Base-by-base conservation (phyloP, 2,797 vertebrate genomes). In the Acanthis flammea region DNA sequence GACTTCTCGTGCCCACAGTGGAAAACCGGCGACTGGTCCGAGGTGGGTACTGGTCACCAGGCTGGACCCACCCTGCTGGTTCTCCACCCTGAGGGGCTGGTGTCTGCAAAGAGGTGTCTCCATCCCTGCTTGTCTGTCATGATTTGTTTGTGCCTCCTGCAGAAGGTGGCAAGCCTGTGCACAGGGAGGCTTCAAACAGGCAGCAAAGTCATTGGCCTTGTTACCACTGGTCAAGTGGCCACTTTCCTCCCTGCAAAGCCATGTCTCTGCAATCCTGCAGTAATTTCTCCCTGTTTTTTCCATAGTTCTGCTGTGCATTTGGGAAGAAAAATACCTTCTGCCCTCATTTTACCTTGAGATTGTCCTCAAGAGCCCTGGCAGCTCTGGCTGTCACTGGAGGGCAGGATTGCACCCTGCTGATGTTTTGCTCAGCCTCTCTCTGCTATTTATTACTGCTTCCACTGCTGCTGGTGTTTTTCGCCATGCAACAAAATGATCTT, bases 1-100 rank as follows among this genome's bases (percentile, higher is more conserved):
- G 99, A 99, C 84, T 98, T 99, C 93, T 97, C 96, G 4, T 99
- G 99, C 97, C 99, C 99, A 5, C 98, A 98, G 74, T 99, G 99
- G 99, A 98, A 98, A 97, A 98, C 98, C 0, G 99, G 98, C 1
- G 99, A 99, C 72, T 99, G 99, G 99, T 99, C 99, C 1, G 99
- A 99, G 98, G 99, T 99, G 94, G 97, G 98, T 93, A 65, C 45
- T 61, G 67, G 37, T 67, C 19, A 4, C 39, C 68, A 33, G 31
- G 22, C 4, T 30, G 66, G 25, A n/a, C 25, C 78, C 23, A 5
- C 19, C 30, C 41, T 57, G 28, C 77, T n/a, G 24, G 28, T 23
- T 8, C 37, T 35, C 37, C 23, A 11, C 15, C 4, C 30, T 7
- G 28, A 54, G 45, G 41, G 24, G 7, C 18, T 67, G 63, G 10